A percentile compares a stretch with the other conserved stretches of the same genome.
phyloP scores from a whole-genome alignment of 2,888 invertebrate species.

The Patella depressa region DNA sequence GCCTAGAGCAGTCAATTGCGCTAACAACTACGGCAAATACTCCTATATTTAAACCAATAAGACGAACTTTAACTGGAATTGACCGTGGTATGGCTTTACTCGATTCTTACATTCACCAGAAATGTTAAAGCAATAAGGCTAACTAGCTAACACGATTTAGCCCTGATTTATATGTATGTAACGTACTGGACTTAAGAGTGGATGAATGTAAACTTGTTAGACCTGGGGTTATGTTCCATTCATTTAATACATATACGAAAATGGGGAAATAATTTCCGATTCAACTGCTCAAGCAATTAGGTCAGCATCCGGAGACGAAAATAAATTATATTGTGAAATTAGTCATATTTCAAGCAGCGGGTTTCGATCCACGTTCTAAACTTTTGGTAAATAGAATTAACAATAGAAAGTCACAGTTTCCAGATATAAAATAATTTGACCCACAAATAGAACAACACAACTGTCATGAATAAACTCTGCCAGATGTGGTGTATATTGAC shows the following conservation, averaged over 20 bases:
- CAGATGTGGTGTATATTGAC: too few relatives aligned
- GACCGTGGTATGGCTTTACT: constrained; percentile 5
- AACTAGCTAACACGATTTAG: constrained; percentile 6
- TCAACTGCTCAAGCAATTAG: neutral
- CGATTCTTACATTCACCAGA: neutral
- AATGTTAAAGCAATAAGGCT: constrained; percentile 2
- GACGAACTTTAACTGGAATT: constrained; percentile 11
- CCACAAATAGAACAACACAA: too few relatives aligned
- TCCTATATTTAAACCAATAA: constrained; percentile 11
- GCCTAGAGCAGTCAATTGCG: constrained; percentile 8
- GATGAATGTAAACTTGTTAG: neutral
- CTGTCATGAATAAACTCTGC: too few relatives aligned
- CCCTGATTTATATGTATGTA: constrained; percentile 9
- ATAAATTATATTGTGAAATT: neutral
- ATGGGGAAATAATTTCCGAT: constrained; percentile 8
- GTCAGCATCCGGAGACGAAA: neutral
- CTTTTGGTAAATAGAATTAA: too few relatives aligned
- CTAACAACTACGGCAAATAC: constrained; percentile 11
- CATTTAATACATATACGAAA: constrained; percentile 9
- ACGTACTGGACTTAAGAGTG: neutral
- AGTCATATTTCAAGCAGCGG: neutral
- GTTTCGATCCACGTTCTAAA: too few relatives aligned
- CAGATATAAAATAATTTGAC: too few relatives aligned
- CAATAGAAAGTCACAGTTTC: too few relatives aligned
- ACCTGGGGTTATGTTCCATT: neutral